phyloP scores from a whole-genome alignment of 2,113 vertebrate genomes.

The Aix galericulata region DNA sequence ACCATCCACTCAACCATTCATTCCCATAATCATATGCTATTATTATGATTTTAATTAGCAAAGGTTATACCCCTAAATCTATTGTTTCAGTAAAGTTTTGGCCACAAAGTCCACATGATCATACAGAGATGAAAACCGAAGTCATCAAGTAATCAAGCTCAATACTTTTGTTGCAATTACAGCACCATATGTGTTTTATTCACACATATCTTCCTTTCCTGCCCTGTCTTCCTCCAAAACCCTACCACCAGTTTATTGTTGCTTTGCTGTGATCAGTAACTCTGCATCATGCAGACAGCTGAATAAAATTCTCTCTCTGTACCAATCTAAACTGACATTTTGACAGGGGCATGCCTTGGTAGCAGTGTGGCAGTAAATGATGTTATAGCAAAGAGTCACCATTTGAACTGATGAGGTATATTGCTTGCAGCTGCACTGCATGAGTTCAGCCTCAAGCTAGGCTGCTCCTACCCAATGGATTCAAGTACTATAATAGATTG shows the following conservation, averaged over 20 bases:
- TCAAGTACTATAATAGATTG: not conserved
- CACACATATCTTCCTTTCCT: not conserved
- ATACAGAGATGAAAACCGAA: not conserved
- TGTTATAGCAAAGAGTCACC: not conserved
- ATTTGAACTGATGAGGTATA: not conserved
- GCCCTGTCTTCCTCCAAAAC: not conserved
- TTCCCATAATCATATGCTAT: not conserved
- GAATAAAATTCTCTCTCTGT: not conserved
- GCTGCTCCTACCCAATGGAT: not conserved
- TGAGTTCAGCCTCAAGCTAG: not conserved
- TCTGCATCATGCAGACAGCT: not conserved
- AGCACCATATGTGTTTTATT: not conserved
- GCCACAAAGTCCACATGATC: not conserved
- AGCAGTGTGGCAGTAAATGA: not conserved
- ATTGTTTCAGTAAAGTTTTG: conserved; percentile 17
- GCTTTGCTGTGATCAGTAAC: not conserved
- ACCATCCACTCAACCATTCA: not conserved
- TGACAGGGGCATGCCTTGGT: not conserved
- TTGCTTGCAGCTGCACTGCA: not conserved
- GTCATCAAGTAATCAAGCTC: not conserved
- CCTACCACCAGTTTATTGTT: not conserved
- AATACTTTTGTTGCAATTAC: not conserved
- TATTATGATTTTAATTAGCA: not conserved
- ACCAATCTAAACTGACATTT: not conserved
- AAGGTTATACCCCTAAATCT: not conserved